These are phyloP conservation scores for Toxostoma redivivum DNA, from an alignment of 2,113 vertebrate species.

Conservation along the genomic window DNA sequence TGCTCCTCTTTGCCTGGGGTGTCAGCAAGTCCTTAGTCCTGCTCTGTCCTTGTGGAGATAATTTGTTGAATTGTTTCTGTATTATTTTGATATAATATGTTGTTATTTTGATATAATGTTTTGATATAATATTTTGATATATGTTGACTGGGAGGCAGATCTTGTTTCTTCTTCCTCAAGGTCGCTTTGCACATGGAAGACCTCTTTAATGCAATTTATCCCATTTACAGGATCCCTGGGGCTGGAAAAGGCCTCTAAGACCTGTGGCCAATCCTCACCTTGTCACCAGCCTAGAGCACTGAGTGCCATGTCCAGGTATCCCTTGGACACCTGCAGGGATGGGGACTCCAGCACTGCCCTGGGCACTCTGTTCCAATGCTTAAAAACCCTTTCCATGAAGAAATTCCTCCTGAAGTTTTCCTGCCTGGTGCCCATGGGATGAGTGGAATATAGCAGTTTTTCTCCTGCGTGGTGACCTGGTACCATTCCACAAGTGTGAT, in stretches of 20 bases:
- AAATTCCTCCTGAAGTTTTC: background rate
- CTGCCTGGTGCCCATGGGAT: background rate
- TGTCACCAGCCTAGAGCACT: background rate
- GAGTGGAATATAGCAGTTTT: background rate
- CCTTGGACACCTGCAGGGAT: background rate
- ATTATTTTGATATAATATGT: background rate
- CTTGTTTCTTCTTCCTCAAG: background rate
- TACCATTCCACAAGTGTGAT: background rate
- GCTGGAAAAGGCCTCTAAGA: background rate
- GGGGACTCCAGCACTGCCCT: background rate
- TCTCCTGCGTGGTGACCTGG: background rate
- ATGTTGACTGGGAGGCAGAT: background rate
- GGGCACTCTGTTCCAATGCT: background rate
- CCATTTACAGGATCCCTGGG: background rate
- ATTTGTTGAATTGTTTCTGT: background rate
- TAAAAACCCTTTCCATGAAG: background rate
- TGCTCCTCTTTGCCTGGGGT: background rate
- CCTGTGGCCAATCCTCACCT: background rate
- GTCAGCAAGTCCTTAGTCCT: background rate
- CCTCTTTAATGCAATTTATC: background rate
- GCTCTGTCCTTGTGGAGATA: background rate
- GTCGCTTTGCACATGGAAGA: background rate
- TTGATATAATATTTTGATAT: background rate
- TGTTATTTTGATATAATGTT: background rate
- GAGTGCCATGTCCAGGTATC: accelerated